Percentiles rank a stretch among this genome's conserved stretches.
Conservation (phyloP, 2,797 vertebrate genomes). For the Oryzias sinensis region DNA sequence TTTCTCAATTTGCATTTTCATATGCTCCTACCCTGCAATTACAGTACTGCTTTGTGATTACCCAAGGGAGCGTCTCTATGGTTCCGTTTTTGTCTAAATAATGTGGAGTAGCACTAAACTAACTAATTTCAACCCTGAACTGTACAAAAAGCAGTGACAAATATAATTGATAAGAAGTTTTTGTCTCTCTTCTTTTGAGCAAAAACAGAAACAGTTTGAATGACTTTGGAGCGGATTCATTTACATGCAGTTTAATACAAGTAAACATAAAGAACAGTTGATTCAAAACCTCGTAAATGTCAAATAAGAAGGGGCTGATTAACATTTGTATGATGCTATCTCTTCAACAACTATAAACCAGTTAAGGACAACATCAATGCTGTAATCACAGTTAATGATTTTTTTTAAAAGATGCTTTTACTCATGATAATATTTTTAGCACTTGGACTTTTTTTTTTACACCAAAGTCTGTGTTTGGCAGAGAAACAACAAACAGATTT, state of each 20-base stretch:
- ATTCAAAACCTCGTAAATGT: constrained; percentile 2
- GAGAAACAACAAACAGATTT: constrained; percentile 13
- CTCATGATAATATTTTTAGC: not conserved
- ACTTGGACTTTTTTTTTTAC: constrained; percentile 5
- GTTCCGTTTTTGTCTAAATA: no score
- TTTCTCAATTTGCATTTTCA: constrained; percentile 27
- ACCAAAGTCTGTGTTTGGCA: constrained; percentile 7
- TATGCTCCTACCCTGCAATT: constrained; percentile 5
- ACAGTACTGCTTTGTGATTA: not conserved
- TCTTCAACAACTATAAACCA: not conserved
- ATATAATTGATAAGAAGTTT: not conserved
- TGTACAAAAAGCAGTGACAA: not conserved
- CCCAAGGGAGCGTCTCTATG: no score
- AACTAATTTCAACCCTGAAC: no score
- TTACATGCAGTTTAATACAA: constrained; percentile 12
- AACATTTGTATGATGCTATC: not conserved
- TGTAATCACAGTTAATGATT: no score
- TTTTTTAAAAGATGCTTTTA: not conserved
- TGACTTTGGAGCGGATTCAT: constrained; percentile 11
- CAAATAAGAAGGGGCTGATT: constrained; percentile 2
- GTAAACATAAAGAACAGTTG: constrained; percentile 13
- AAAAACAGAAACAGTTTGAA: not conserved
- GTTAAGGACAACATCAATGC: not conserved
- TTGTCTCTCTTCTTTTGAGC: not conserved
- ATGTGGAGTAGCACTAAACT: no score